phyloP scores from a whole-genome alignment of 2,797 vertebrate genomes.

The Acrocephalus scirpaceus region DNA sequence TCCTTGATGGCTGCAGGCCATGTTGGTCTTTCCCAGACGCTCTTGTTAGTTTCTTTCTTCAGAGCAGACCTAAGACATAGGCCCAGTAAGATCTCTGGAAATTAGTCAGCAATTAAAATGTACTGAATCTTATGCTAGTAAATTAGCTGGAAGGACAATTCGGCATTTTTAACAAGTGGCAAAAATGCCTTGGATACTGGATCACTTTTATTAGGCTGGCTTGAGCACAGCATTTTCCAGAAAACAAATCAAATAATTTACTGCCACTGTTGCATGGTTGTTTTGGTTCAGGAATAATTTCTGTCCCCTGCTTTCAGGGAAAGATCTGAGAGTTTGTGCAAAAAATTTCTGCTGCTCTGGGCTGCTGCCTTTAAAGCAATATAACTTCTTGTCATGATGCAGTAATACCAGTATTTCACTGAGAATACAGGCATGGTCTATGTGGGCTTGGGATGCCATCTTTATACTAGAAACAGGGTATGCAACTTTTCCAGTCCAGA shows the following conservation, averaged over 20 bases:
- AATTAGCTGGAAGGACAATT: not conserved
- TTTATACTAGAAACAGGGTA: not conserved
- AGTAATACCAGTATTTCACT: not conserved
- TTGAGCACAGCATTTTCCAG: not conserved
- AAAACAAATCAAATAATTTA: not conserved
- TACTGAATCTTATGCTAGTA: not conserved
- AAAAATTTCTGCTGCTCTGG: not conserved
- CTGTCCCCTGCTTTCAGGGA: not conserved
- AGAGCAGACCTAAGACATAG: not conserved
- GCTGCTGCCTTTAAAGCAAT: not conserved
- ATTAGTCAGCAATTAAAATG: not conserved
- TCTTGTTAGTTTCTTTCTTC: not conserved
- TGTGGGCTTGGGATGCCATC: not conserved
- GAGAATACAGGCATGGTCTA: accelerated
- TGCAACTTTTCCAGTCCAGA: not conserved
- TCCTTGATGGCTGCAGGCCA: not conserved
- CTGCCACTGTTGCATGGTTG: not conserved
- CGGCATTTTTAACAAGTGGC: not conserved
- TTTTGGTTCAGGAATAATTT: not conserved
- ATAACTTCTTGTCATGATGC: not conserved
- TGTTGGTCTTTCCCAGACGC: not conserved
- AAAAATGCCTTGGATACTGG: not conserved
- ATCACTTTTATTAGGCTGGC: not conserved
- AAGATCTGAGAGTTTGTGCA: not conserved
- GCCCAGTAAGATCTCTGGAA: not conserved